phyloP scores from a whole-genome alignment of 2,113 vertebrate genomes.

The Mobula hypostoma region DNA sequence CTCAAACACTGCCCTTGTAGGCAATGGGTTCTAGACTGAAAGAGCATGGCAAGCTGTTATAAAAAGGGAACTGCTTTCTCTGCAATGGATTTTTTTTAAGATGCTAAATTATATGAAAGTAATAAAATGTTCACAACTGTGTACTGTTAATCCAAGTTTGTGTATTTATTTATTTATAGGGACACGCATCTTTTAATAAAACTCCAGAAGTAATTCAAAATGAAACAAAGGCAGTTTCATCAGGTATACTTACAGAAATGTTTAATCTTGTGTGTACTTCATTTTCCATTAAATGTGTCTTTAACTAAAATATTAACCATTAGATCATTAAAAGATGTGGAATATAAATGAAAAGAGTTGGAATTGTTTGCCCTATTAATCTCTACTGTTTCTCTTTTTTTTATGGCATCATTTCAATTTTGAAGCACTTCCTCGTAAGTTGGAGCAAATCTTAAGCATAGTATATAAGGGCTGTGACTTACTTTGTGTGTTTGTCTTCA shows the following conservation, averaged over 20 bases:
- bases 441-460: constrained; percentile 37
- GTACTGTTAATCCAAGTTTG: constrained; percentile 25
- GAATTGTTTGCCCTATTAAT: neutral
- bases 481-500: constrained; percentile 39
- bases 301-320: constrained; percentile 14
- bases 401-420: constrained; percentile 52
- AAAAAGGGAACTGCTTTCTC: neutral
- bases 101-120: neutral
- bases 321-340: neutral
- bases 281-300: constrained; percentile 28
- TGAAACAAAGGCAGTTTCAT: constrained; percentile 65
- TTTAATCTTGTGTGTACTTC: constrained; percentile 14
- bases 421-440: constrained; percentile 60
- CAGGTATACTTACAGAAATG: constrained; percentile 57
- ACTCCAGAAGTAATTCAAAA: constrained; percentile 71
- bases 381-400: constrained; percentile 52
- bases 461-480: neutral
- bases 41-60: neutral
- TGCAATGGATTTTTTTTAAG: neutral
- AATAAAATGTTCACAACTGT: neutral
- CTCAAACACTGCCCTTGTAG: neutral
- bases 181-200: constrained; percentile 69
- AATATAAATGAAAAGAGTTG: too few species aligned
- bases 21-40: neutral
- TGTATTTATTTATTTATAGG: constrained; percentile 57